Percentiles rank a stretch among this genome's conserved stretches.
phyloP scores from a whole-genome alignment of 1,140 invertebrate species.

The Steinernema feltiae region DNA sequence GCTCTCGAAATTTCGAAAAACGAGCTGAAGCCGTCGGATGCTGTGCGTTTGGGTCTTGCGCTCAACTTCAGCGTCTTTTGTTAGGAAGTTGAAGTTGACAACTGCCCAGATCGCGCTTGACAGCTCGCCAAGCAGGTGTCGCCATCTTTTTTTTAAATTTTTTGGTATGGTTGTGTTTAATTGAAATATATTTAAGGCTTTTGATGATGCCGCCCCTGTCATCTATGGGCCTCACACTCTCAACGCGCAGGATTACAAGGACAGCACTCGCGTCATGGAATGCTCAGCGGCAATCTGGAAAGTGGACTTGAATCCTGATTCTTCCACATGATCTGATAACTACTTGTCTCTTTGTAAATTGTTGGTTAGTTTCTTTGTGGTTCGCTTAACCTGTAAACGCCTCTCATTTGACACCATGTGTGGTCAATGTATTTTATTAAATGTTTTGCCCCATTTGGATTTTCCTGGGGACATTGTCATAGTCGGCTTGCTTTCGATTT shows the following conservation, averaged over 20 bases:
- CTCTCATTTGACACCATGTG: not conserved
- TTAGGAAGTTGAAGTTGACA: constrained; percentile 95
- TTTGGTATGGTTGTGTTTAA: constrained; percentile 10
- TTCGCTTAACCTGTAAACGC: too few species aligned
- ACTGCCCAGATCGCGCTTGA: constrained; percentile 87
- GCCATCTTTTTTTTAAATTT: not conserved
- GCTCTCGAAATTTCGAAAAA: constrained; percentile 92
- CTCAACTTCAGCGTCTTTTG: constrained; percentile 89
- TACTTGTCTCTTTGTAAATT: constrained; percentile 8
- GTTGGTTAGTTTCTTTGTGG: not conserved
- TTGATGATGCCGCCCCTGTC: constrained; percentile 99
- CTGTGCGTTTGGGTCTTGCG: constrained; percentile 59
- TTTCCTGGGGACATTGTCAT: too few species aligned
- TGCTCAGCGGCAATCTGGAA: constrained; percentile 95
- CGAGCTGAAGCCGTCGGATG: constrained; percentile 90
- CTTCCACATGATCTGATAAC: not conserved
- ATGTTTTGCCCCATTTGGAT: too few species aligned
- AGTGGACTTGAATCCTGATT: not conserved
- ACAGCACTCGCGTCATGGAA: constrained; percentile 98
- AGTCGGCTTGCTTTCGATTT: too few species aligned
- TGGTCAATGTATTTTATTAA: too few species aligned
- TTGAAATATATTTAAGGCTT: constrained; percentile 67
- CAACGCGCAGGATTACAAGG: constrained; percentile 98
- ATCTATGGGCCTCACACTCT: constrained; percentile 92
- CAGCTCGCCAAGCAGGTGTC: constrained; percentile 71